These are phyloP conservation scores for Teleopsis dalmanni DNA, from an alignment of 1,140 invertebrate species.

Conservation along the genomic window DNA sequence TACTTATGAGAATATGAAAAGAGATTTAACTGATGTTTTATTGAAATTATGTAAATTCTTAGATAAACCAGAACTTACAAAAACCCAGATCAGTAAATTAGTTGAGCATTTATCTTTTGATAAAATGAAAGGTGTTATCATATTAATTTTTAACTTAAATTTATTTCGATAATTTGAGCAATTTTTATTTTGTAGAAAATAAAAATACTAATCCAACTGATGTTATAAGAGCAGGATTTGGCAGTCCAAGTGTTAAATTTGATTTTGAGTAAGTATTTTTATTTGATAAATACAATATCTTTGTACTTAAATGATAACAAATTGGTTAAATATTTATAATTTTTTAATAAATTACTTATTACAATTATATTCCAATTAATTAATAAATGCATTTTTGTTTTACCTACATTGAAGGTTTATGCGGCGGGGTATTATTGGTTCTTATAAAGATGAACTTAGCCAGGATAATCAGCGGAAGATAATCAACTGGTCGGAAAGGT, in stretches of 20 bases:
- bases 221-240: background rate
- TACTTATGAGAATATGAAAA: conserved; percentile 57
- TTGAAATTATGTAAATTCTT: conserved; percentile 51
- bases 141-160: no score
- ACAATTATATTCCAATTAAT: no score
- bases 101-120: conserved; percentile 49
- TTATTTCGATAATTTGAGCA: no score
- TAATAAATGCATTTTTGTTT: no score
- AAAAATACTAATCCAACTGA: background rate
- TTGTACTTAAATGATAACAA: no score
- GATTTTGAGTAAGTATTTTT: conserved; percentile 8
- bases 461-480: conserved; percentile 56
- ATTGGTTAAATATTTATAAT: no score
- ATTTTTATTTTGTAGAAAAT: background rate
- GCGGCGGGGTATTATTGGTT: conserved; percentile 68
- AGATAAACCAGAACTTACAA: conserved; percentile 43
- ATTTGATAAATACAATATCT: no score
- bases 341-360: no score
- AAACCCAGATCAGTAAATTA: conserved; percentile 47
- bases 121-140: conserved; percentile 56
- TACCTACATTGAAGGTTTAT: conserved; percentile 66
- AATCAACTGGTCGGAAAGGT: conserved; percentile 48
- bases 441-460: conserved; percentile 71
- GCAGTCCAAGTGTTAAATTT: background rate
- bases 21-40: conserved; percentile 53